Evolutionary conservation across 2,797 vertebrate genomes (phyloP).

Genomic region (Dermochelys coriacea): DNA sequence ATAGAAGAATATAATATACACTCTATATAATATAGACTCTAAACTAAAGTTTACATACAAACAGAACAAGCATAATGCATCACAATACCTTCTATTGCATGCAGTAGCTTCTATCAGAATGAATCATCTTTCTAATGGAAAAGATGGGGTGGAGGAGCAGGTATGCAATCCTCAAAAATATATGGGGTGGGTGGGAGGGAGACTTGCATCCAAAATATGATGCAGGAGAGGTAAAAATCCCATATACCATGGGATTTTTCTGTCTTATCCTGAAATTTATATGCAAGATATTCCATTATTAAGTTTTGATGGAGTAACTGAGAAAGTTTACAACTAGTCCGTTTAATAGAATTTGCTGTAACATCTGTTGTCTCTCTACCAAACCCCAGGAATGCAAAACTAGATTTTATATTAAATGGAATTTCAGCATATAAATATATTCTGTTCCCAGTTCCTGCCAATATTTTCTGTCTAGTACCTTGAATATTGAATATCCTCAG

Average conservation of each 20-base stretch:
- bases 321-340: not conserved
- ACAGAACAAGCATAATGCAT: not conserved
- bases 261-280: not conserved
- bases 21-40: no score
- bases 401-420: not conserved
- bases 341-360: not conserved
- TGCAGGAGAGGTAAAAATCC: not conserved
- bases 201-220: not conserved
- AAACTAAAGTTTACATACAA: conserved; percentile 11
- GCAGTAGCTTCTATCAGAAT: not conserved
- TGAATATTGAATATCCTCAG: not conserved
- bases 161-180: not conserved
- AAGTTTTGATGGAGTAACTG: not conserved
- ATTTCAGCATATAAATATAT: not conserved
- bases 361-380: not conserved
- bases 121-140: not conserved
- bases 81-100: not conserved
- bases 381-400: not conserved
- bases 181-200: not conserved
- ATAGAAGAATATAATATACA: not conserved
- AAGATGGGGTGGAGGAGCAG: not conserved
- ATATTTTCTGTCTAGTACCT: conserved; percentile 23
- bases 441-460: not conserved
- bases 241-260: not conserved
- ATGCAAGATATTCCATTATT: not conserved